Conservation (phyloP, 2,797 vertebrate genomes). For the Macropodus opercularis region DNA sequence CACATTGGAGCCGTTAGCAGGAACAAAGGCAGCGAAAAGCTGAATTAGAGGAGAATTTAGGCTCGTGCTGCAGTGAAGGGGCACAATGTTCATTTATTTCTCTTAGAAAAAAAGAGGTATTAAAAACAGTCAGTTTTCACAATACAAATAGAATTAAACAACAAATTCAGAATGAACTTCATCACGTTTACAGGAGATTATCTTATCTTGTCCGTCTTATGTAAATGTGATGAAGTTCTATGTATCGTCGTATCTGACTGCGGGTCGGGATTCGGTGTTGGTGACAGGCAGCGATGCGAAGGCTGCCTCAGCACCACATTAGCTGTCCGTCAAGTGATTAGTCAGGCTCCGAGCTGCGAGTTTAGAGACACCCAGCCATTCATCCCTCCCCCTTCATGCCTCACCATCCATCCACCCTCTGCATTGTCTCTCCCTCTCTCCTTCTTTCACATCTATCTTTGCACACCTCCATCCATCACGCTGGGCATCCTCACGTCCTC, state of each 20-base stretch:
- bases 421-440: constrained; percentile 36
- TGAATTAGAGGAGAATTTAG: constrained; percentile 12
- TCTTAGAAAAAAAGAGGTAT: too few species aligned
- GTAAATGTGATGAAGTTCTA: not conserved
- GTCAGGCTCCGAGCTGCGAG: constrained; percentile 44
- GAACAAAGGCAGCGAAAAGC: constrained; percentile 37
- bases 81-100: too few species aligned
- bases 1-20: constrained; percentile 43
- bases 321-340: constrained; percentile 56
- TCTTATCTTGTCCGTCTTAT: too few species aligned
- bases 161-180: too few species aligned
- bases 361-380: constrained; percentile 47
- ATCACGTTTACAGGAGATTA: too few species aligned
- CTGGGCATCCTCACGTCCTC: constrained; percentile 39
- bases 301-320: constrained; percentile 48
- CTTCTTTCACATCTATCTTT: constrained; percentile 49
- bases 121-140: too few species aligned
- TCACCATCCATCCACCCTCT: constrained; percentile 44
- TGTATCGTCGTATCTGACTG: not conserved
- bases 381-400: constrained; percentile 35
- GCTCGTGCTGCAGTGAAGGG: not conserved
- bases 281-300: constrained; percentile 42
- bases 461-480: constrained; percentile 48
- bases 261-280: too few species aligned
- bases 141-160: too few species aligned